These are phyloP conservation scores for cattle (Bos taurus) DNA, from an alignment of 2,113 vertebrate genomes.

Conservation along the genomic window ARS-UCD2.0 NC_037352.1:16841001-16841500, in stretches of 20 bases:
- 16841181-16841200: neutral
- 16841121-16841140: neutral
- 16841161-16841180: neutral
- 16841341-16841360: neutral
- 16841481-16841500: accelerated
- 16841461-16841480: neutral
- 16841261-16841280: neutral
- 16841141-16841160: neutral
- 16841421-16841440: neutral
- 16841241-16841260: neutral
- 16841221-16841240: accelerated
- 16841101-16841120: neutral
- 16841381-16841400: neutral
- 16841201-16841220: neutral
- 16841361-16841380: neutral
- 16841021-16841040: neutral
- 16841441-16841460: neutral
- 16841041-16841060: neutral
- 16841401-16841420: neutral
- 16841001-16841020: neutral
- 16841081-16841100: constrained; percentile 9
- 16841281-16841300: accelerated
- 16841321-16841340: accelerated
- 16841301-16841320: neutral
- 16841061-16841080: constrained; percentile 5